phyloP scores from a whole-genome alignment of 2,797 vertebrate species.

The Echiichthys vipera region DNA sequence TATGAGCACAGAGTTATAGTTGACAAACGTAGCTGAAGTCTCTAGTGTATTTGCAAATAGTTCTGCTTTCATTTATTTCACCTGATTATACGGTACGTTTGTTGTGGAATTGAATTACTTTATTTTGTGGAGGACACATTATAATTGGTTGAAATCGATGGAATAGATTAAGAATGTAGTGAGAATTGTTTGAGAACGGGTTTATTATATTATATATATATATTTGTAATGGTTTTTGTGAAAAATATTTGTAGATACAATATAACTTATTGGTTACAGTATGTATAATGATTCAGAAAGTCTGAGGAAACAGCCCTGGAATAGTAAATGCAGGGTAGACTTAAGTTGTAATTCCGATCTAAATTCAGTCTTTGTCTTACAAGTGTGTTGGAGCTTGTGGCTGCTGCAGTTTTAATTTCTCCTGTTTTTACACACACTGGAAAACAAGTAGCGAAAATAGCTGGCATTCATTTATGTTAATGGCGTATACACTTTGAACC shows the following conservation, averaged over 20 bases:
- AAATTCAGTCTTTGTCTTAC: background rate
- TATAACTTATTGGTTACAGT: background rate
- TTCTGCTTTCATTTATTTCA: constrained; percentile 12
- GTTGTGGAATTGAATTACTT: background rate
- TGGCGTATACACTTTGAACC: constrained; percentile 23
- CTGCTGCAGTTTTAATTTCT: constrained; percentile 28
- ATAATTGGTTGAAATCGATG: background rate
- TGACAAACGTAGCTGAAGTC: background rate
- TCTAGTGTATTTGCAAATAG: background rate
- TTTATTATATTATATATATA: background rate
- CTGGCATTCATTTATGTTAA: constrained; percentile 60
- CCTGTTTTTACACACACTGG: constrained; percentile 18
- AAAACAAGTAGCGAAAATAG: constrained; percentile 40
- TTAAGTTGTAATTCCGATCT: background rate
- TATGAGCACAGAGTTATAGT: background rate
- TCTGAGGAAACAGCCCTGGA: background rate
- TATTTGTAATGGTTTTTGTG: background rate
- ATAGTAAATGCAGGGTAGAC: background rate
- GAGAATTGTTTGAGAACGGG: background rate
- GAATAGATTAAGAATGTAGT: background rate
- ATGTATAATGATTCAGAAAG: background rate
- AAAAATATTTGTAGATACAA: background rate
- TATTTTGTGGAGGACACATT: background rate
- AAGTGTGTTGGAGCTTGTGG: background rate
- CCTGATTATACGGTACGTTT: background rate